Base-by-base conservation (phyloP, 2,888 invertebrate species). In the Lithophane socia region DNA sequence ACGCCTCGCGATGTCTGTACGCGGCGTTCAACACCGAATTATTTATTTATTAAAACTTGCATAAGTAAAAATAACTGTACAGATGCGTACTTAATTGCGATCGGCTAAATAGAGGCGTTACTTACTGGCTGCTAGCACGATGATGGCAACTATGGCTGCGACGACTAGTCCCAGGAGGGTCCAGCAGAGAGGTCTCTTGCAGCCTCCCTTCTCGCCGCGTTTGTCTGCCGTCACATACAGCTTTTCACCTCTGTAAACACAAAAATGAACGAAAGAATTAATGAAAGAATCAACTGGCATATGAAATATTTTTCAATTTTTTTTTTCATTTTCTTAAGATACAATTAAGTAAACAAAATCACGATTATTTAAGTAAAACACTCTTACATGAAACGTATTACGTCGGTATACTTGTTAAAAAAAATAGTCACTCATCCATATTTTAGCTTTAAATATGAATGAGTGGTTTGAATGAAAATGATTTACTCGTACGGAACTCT, bases 181-280 rank as follows among this genome's bases (percentile, higher is more conserved):
- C 98, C 98, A 98, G 92, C 98, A 98, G 86, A 97, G 97, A 91
- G 98, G 97, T 76, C 97, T 97, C 90, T 97, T 97, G 92, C 97
- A 97, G 66, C 97, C 97, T 69, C 98, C 97, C 90, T 97, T 97
- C 81, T 97, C 97, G 73, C 98, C 97, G 75, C 98, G 97, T 92
- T 98, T 98, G 94, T 98, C 98, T 91, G 98, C 98, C 21, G 98
- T 98, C 79, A 98, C 98, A 92, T 98, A 98, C 75, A 98, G 94
- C 92, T 98, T 98, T 94, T 98, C 98, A 75, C 98, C 98, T 94
- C 98, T 98, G 97, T 73, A 97, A 97, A 92, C 0, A 52, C 21
- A 54, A 73, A 49, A 13, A 12, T 9, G 2, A 37, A 37, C 37
- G 37, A 37, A 37, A 37, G 37, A 37, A 37, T 5, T 5, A 37